A percentile compares a stretch with the other conserved stretches of the same genome.
Conservation (phyloP, 2,113 vertebrate species). For the Brienomyrus longianalis region DNA sequence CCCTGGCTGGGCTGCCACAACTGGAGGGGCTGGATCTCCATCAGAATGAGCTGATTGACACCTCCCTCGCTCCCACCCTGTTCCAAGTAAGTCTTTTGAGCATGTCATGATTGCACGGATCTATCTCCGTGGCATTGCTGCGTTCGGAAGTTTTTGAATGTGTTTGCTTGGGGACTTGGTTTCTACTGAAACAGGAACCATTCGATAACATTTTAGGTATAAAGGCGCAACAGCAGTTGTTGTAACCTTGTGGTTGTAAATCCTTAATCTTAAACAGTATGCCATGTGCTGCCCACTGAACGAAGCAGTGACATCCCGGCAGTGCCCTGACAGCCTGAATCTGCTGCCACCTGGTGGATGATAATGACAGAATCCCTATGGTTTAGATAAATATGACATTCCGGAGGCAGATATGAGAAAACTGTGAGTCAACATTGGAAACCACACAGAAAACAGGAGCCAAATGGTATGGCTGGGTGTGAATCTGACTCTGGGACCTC, state of each 20-base stretch:
- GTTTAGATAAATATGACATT: neutral
- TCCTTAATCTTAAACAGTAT: neutral
- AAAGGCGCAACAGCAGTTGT: neutral
- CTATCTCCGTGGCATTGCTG: neutral
- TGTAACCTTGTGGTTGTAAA: neutral
- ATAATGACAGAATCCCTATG: neutral
- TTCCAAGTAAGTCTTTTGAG: constrained; percentile 55
- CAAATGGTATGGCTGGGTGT: neutral
- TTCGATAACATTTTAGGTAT: neutral
- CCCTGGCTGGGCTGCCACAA: constrained; percentile 56
- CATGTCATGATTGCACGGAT: constrained; percentile 1
- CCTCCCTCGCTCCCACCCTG: constrained; percentile 45
- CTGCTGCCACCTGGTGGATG: neutral
- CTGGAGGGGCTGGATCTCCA: constrained; percentile 68
- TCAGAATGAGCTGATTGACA: constrained; percentile 60
- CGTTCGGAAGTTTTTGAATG: neutral
- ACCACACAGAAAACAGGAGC: neutral
- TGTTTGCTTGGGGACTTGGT: neutral
- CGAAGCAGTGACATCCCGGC: neutral
- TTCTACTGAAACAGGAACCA: neutral
- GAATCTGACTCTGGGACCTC: neutral
- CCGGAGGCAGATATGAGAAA: neutral
- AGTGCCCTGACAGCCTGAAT: neutral
- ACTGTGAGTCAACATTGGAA: neutral
- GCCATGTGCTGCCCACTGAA: neutral